Evolutionary conservation across 2,888 invertebrate species (phyloP), one percentile per base, ranked within the genome.

Genomic region (Oxycera nigricornis): DNA sequence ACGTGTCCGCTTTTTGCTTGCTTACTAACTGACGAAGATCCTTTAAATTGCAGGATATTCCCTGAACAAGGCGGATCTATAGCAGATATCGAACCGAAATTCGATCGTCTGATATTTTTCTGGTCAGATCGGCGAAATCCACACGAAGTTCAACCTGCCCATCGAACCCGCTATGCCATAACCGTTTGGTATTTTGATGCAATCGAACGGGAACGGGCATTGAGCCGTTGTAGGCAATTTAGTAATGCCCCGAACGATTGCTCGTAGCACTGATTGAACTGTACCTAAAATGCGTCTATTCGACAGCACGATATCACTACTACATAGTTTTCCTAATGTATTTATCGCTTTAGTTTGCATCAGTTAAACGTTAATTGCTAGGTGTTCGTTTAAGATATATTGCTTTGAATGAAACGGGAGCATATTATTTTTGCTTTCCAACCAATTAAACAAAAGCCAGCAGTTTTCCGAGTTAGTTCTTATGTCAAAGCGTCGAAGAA

Each of bases 81-180:
- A 72, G 96, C 96, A 0, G 93, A 96, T 82, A 95, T 98, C 80
- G 96, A 94, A 82, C 98, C 98, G 0, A 87, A 93, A 72, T 97
- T 97, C 85, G 97, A 98, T 85, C 87, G 97, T 75, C 90, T 98
- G 84, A 88, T 98, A 80, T 97, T 97, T 86, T 98, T 98, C 88
- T 98, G 98, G 98, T 98, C 98, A 0, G 98, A 98, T 82, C 88
- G 94, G 80, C 89, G 98, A 79, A 98, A 97, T 87, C 98, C 98
- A 0, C 98, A 98, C 83, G 98, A 98, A 87, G 98, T 98, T 1
- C 94, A 96, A 84, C 97, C 97, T 1, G 93, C 97, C 0, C 94
- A 89, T 83, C 90, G 91, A 81, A 96, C 96, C 11, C 89, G 96
- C 84, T 96, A 95, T 83, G 96, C 96, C 52, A 95, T 96, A 77